Evolutionary conservation across 2,113 vertebrate genomes (phyloP).

Genomic region (Globicephala melas): DNA sequence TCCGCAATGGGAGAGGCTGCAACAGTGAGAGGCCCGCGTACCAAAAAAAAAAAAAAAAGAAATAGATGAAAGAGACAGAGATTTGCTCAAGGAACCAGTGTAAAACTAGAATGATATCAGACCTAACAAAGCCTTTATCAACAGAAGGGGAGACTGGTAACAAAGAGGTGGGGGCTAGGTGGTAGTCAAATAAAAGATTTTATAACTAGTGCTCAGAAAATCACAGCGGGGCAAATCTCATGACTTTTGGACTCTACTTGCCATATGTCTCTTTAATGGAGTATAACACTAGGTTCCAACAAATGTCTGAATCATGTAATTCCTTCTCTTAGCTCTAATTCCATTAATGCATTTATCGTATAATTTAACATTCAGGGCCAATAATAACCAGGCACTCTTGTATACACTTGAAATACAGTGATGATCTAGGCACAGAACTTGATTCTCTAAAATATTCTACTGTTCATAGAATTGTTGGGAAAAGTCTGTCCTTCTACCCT

Average conservation of each 20-base stretch:
- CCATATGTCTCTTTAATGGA: not conserved
- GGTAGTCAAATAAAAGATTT: not conserved
- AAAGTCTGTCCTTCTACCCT: not conserved
- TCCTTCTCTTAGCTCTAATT: not conserved
- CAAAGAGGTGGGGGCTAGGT: not conserved
- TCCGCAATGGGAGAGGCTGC: too few species aligned
- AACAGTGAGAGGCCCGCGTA: too few species aligned
- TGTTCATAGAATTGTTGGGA: not conserved
- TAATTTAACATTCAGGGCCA: not conserved
- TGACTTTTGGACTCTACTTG: not conserved
- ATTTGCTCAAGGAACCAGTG: not conserved
- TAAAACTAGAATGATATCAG: not conserved
- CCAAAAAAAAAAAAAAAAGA: too few species aligned
- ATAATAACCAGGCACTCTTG: not conserved
- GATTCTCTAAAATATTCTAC: not conserved
- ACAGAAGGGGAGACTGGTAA: not conserved
- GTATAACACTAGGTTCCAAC: not conserved
- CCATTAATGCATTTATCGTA: not conserved
- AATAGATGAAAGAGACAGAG: not conserved
- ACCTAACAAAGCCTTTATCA: not conserved
- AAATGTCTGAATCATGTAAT: not conserved
- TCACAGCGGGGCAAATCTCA: not conserved
- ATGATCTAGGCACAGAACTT: not conserved
- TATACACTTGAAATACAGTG: not conserved
- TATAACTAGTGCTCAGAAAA: not conserved